Conservation (phyloP, 2,113 vertebrate genomes). For the Protomyctophum bolini region DNA sequence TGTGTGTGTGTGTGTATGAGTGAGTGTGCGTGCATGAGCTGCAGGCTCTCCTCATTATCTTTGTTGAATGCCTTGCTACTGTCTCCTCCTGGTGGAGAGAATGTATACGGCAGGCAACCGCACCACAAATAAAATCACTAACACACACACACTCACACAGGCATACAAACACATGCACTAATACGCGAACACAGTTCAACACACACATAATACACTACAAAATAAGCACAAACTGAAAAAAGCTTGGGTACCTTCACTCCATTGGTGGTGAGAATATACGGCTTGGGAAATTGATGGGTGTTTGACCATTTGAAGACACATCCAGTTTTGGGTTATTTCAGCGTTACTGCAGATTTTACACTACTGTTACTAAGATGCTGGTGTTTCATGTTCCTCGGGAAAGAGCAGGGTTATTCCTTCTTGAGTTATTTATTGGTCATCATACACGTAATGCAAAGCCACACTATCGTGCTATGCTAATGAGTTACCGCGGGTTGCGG, state of each 20-base stretch:
- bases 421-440: slow-evolving; percentile 2
- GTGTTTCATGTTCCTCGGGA: slow-evolving; percentile 40
- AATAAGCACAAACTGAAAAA: slow-evolving; percentile 63
- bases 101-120: slow-evolving; percentile 63
- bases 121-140: slow-evolving; percentile 17
- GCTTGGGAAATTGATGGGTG: slow-evolving; percentile 15
- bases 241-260: slow-evolving; percentile 23
- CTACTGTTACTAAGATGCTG: slow-evolving; percentile 50
- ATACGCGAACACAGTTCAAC: no score
- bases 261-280: slow-evolving; percentile 10
- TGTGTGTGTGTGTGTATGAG: not conserved
- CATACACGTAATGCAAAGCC: slow-evolving; percentile 44
- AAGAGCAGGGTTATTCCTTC: slow-evolving; percentile 28
- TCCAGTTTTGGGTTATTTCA: slow-evolving; percentile 15
- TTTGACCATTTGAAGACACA: slow-evolving; percentile 41
- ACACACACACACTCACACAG: not conserved
- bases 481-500: slow-evolving; percentile 41
- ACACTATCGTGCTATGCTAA: slow-evolving; percentile 33
- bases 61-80: slow-evolving; percentile 48
- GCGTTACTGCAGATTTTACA: slow-evolving; percentile 30
- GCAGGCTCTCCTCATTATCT: slow-evolving; percentile 43
- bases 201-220: slow-evolving; percentile 31
- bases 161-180: not conserved
- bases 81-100: slow-evolving; percentile 67
- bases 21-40: not conserved